Evolutionary conservation across 2,888 invertebrate genomes (phyloP).

Genomic region (Andrena chrysosceles): DNA sequence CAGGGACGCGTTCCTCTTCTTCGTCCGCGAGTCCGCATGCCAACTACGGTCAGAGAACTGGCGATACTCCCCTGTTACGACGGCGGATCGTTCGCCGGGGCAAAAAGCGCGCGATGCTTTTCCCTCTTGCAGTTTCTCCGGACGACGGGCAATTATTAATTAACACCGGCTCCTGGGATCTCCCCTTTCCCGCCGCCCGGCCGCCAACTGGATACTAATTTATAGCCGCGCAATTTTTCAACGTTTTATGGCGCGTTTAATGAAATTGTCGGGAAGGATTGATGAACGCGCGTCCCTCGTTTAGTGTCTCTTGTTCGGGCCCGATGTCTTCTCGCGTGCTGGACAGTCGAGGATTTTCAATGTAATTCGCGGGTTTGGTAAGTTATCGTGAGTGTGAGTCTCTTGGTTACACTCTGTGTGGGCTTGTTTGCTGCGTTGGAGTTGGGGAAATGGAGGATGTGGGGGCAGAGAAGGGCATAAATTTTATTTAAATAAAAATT

Average conservation of each 20-base stretch:
- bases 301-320: not conserved
- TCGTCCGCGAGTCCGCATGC: slow-evolving; percentile 27
- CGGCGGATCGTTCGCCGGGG: slow-evolving; percentile 5
- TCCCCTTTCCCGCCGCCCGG: not conserved
- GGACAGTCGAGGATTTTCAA: not conserved
- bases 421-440: too few relatives aligned
- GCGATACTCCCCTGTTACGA: slow-evolving; percentile 32
- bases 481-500: too few relatives aligned
- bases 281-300: not conserved
- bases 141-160: slow-evolving; percentile 55
- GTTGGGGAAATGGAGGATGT: too few relatives aligned
- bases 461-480: too few relatives aligned
- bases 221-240: slow-evolving; percentile 19
- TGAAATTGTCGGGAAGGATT: slow-evolving; percentile 22
- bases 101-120: slow-evolving; percentile 44
- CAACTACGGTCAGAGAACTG: slow-evolving; percentile 55
- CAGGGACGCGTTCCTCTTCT: slow-evolving; percentile 19
- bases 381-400: too few relatives aligned
- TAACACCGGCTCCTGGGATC: slow-evolving; percentile 35
- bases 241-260: not conserved
- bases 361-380: not conserved
- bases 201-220: slow-evolving; percentile 28
- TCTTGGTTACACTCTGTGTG: too few relatives aligned
- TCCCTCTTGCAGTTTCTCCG: slow-evolving; percentile 23
- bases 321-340: not conserved